Conservation (phyloP, 2,888 invertebrate species). For the Xanthia icteritia region DNA sequence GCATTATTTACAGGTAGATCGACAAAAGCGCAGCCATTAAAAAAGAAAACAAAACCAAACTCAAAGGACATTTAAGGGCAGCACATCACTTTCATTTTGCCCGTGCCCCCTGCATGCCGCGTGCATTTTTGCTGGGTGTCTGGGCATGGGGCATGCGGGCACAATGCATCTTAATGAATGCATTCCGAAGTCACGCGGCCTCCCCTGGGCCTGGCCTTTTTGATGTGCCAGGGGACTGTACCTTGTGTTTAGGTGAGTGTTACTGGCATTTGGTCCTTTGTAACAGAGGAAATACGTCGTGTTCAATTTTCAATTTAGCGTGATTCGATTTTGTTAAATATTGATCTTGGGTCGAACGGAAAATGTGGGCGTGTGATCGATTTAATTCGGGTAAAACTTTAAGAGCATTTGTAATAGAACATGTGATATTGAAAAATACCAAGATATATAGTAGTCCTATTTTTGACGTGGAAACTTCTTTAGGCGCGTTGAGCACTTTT, state of each 20-base stretch:
- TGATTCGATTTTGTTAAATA: conserved; percentile 26
- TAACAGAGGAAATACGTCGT: conserved; percentile 15
- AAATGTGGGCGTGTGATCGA: background rate
- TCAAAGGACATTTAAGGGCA: conserved; percentile 26
- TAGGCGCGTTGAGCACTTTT: too few species aligned
- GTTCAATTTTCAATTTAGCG: conserved; percentile 48
- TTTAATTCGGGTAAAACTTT: background rate
- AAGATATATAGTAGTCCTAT: too few species aligned
- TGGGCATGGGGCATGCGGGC: conserved; percentile 65
- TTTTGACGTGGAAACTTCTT: too few species aligned
- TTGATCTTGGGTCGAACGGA: background rate
- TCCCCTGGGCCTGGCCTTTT: conserved; percentile 64
- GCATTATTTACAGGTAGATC: background rate
- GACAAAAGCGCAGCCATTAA: conserved; percentile 29
- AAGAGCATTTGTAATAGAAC: background rate
- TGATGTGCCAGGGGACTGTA: conserved; percentile 58
- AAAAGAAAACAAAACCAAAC: conserved; percentile 7
- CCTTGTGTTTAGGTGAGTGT: conserved; percentile 24
- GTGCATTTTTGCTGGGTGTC: conserved; percentile 54
- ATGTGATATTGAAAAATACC: background rate
- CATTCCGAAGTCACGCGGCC: conserved; percentile 75
- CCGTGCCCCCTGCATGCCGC: conserved; percentile 34
- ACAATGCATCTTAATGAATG: conserved; percentile 82
- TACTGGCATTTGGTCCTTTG: conserved; percentile 41
- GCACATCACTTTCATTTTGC: conserved; percentile 54